These are phyloP conservation scores for Eurytoma californica DNA, from an alignment of 2,888 invertebrate species.

Conservation along the genomic window DNA sequence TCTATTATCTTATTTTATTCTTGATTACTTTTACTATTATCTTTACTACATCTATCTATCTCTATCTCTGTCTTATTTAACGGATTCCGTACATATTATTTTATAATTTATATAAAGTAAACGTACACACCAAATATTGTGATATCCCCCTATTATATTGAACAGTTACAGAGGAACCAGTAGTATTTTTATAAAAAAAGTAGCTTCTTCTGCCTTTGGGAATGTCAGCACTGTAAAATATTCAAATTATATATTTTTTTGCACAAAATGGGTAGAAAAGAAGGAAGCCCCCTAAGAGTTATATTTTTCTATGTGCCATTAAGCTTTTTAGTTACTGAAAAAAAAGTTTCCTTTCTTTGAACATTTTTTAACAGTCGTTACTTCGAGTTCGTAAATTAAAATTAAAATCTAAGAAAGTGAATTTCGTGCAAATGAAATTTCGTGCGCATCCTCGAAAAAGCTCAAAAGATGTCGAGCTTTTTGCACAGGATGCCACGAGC, in stretches of 20 bases:
- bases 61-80: conserved; percentile 21
- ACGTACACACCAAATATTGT: conserved; percentile 9
- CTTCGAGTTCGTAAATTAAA: conserved; percentile 52
- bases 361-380: conserved; percentile 41
- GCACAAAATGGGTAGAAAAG: neutral
- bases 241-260: conserved; percentile 13
- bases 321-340: conserved; percentile 8
- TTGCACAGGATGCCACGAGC: conserved; percentile 16
- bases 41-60: neutral
- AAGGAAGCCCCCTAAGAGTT: neutral
- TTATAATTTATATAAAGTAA: neutral
- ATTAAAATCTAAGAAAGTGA: conserved; percentile 12
- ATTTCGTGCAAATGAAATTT: neutral
- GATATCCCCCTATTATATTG: neutral
- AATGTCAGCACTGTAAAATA: conserved; percentile 13
- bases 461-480: conserved; percentile 18
- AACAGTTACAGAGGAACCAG: neutral
- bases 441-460: conserved; percentile 27
- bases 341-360: neutral
- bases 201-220: conserved; percentile 20
- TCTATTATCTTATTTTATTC: conserved; percentile 1
- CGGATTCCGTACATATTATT: neutral
- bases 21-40: conserved; percentile 3
- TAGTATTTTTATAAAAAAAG: neutral
- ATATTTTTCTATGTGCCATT: neutral